phyloP scores from a whole-genome alignment of 2,113 vertebrate species.

The Cavia aperea region DNA sequence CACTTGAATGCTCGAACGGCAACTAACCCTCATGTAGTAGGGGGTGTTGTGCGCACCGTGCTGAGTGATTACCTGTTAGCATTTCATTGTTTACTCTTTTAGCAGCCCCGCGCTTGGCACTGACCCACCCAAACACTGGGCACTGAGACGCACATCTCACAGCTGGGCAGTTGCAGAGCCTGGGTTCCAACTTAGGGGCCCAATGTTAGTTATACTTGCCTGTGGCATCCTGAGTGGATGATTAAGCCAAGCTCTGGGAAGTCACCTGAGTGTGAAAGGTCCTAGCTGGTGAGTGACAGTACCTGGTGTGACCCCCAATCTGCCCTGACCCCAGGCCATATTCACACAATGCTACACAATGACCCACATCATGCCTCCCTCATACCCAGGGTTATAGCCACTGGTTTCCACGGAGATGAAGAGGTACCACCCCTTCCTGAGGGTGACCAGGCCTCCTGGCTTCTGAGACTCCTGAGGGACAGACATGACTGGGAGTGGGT shows the following conservation, averaged over 20 bases:
- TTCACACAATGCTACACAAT: background rate
- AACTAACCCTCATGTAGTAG: no score
- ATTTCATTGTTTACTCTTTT: background rate
- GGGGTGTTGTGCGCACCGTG: background rate
- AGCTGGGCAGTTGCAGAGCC: background rate
- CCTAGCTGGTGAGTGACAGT: no score
- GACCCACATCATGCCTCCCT: background rate
- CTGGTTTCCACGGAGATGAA: background rate
- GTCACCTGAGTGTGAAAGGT: accelerated
- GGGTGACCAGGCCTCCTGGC: background rate
- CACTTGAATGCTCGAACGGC: background rate
- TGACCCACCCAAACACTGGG: background rate
- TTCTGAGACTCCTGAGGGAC: background rate
- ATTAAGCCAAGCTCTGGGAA: background rate
- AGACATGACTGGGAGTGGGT: background rate
- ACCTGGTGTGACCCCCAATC: background rate
- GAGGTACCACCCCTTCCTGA: background rate
- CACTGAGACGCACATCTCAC: accelerated
- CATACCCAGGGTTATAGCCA: background rate
- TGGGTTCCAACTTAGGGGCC: accelerated
- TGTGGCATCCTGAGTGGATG: accelerated
- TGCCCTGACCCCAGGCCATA: background rate
- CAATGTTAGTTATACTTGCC: background rate
- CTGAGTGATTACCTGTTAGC: background rate
- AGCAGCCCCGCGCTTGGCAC: background rate